phyloP scores from a whole-genome alignment of 2,888 invertebrate genomes.

The Hermaeophaga mercurialis region DNA sequence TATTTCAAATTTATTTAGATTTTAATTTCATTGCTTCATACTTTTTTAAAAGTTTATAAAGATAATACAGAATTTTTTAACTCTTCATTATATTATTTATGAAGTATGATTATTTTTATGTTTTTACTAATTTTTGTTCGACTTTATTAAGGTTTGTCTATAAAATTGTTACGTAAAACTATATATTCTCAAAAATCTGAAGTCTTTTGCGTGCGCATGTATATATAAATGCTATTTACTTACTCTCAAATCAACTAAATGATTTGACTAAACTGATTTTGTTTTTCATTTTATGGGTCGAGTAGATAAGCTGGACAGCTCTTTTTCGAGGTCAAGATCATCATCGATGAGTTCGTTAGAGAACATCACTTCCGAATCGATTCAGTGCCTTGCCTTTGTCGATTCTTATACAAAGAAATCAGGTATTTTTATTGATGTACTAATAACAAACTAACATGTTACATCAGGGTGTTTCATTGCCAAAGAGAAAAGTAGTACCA shows the following conservation, averaged over 20 bases:
- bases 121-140: too few species aligned
- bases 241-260: neutral
- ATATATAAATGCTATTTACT: slow-evolving; percentile 18
- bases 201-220: slow-evolving; percentile 33
- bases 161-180: slow-evolving; percentile 18
- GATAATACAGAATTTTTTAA: too few species aligned
- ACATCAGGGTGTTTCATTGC: too few species aligned
- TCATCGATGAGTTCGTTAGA: slow-evolving; percentile 98
- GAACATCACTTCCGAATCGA: slow-evolving; percentile 94
- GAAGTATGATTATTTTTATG: too few species aligned
- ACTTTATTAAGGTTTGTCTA: too few species aligned
- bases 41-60: too few species aligned
- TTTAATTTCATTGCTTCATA: too few species aligned
- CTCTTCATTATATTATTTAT: too few species aligned
- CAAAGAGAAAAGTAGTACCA: too few species aligned
- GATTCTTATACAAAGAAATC: slow-evolving; percentile 94
- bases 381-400: slow-evolving; percentile 94
- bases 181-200: slow-evolving; percentile 10
- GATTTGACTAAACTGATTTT: slow-evolving; percentile 42
- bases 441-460: too few species aligned
- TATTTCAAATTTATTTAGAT: too few species aligned
- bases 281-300: slow-evolving; percentile 67
- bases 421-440: too few species aligned
- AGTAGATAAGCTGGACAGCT: slow-evolving; percentile 95
- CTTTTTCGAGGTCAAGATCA: slow-evolving; percentile 94